phyloP scores from a whole-genome alignment of 2,888 invertebrate species.

The Pasiphila rectangulata region DNA sequence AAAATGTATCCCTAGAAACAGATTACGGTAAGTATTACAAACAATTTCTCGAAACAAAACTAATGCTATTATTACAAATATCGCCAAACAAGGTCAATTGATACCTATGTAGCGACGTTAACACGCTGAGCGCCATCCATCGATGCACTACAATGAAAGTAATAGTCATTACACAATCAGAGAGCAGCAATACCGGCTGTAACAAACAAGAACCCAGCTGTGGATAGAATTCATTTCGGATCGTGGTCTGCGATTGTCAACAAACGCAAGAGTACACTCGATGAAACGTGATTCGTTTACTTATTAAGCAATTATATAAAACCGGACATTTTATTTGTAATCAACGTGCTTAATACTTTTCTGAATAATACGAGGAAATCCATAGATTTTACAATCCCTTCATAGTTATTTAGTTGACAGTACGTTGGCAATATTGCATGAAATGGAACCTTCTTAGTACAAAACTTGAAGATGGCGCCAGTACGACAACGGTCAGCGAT shows the following conservation, averaged over 20 bases:
- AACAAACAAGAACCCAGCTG: constrained; percentile 26
- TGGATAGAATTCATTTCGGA: constrained; percentile 52
- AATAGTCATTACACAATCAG: constrained; percentile 19
- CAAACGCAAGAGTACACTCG: constrained; percentile 46
- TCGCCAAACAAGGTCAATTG: constrained; percentile 47
- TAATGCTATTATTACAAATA: constrained; percentile 45
- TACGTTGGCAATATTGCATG: too few species aligned
- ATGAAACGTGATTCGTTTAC: constrained; percentile 57
- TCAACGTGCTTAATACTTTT: too few species aligned
- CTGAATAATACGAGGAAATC: too few species aligned
- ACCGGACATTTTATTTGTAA: constrained; percentile 34
- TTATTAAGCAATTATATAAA: constrained; percentile 49
- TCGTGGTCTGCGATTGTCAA: constrained; percentile 58
- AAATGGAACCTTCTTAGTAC: too few species aligned
- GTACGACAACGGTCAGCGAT: too few species aligned
- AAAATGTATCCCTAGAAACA: too few species aligned
- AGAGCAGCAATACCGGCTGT: constrained; percentile 30
- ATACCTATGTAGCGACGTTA: constrained; percentile 19
- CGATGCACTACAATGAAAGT: constrained; percentile 21
- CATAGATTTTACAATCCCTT: too few species aligned
- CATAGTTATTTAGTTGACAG: too few species aligned
- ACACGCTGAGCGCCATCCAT: constrained; percentile 32
- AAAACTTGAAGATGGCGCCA: too few species aligned
- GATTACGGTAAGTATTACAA: constrained; percentile 36
- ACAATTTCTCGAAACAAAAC: constrained; percentile 49